Percentiles rank a stretch among this genome's conserved stretches.
Evolutionary conservation across 2,113 vertebrate genomes (phyloP).

Genomic region (Pachypanchax playfairii): DNA sequence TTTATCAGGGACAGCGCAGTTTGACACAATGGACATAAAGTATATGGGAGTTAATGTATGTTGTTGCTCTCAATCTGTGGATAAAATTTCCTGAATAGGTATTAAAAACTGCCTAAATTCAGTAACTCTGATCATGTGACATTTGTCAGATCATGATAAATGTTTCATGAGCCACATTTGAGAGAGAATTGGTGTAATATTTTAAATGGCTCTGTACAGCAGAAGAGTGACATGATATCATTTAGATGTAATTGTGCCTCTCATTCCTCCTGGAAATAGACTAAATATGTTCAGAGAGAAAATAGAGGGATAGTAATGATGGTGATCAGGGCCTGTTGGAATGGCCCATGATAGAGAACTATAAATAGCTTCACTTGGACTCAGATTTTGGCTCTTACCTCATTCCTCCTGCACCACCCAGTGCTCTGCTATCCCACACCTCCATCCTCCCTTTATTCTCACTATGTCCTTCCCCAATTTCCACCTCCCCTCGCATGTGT

Average conservation of each 20-base stretch:
- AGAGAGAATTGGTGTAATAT: constrained; percentile 15
- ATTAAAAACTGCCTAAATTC: neutral
- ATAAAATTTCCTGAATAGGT: neutral
- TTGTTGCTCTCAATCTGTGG: neutral
- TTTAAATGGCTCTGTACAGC: constrained; percentile 21
- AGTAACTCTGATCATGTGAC: neutral
- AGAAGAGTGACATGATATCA: constrained; percentile 61
- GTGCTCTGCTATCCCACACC: constrained; percentile 71
- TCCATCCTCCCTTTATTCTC: constrained; percentile 60
- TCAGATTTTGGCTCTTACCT: constrained; percentile 69
- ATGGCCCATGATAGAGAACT: constrained; percentile 69
- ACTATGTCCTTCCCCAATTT: constrained; percentile 69
- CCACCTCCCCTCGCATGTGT: constrained; percentile 62
- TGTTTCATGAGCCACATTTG: constrained; percentile 14
- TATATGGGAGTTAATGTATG: too few species aligned
- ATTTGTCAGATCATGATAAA: constrained; percentile 1
- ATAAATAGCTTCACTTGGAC: constrained; percentile 76
- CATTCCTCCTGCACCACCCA: constrained; percentile 67
- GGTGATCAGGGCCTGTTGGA: constrained; percentile 65
- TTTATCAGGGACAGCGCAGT: too few species aligned
- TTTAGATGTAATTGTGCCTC: constrained; percentile 54
- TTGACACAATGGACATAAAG: too few species aligned
- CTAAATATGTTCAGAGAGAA: constrained; percentile 61
- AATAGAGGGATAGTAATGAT: constrained; percentile 63
- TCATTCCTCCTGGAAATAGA: constrained; percentile 56